phyloP scores from a whole-genome alignment of 2,888 invertebrate species.

The Odontothrips loti region DNA sequence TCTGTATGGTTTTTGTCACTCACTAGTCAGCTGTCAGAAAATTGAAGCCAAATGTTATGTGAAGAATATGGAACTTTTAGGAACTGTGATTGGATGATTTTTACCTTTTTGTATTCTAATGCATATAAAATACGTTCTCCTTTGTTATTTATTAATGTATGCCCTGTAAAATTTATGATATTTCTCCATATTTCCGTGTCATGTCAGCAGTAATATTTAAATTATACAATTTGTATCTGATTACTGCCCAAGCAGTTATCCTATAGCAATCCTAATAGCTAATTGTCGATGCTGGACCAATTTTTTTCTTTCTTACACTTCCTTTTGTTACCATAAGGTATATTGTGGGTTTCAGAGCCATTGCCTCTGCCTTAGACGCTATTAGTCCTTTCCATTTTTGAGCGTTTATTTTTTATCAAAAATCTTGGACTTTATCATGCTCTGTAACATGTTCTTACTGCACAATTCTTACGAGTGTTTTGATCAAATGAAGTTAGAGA shows the following conservation, averaged over 20 bases:
- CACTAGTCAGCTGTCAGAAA: neutral
- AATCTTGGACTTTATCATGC: too few species aligned
- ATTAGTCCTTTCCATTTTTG: too few species aligned
- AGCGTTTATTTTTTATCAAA: too few species aligned
- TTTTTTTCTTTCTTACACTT: neutral
- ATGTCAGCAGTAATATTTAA: neutral
- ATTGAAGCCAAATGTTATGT: neutral
- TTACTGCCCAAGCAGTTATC: too few species aligned
- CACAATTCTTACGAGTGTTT: too few species aligned
- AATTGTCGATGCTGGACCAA: neutral
- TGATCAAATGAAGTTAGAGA: too few species aligned
- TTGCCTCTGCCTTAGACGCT: too few species aligned
- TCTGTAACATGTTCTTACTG: too few species aligned
- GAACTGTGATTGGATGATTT: conserved; percentile 6
- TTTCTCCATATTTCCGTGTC: too few species aligned
- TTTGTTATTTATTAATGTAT: neutral
- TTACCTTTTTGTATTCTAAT: neutral
- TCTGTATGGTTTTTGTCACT: neutral
- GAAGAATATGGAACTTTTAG: neutral
- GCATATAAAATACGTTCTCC: neutral
- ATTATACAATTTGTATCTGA: too few species aligned
- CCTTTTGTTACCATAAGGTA: too few species aligned
- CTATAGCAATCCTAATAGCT: neutral
- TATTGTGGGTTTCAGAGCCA: too few species aligned
- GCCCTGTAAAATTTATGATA: neutral